A percentile compares a stretch with the other conserved stretches of the same genome.
These are phyloP conservation scores for Echinops telfairi DNA, from an alignment of 2,113 vertebrate species.

Conservation along the genomic window DNA sequence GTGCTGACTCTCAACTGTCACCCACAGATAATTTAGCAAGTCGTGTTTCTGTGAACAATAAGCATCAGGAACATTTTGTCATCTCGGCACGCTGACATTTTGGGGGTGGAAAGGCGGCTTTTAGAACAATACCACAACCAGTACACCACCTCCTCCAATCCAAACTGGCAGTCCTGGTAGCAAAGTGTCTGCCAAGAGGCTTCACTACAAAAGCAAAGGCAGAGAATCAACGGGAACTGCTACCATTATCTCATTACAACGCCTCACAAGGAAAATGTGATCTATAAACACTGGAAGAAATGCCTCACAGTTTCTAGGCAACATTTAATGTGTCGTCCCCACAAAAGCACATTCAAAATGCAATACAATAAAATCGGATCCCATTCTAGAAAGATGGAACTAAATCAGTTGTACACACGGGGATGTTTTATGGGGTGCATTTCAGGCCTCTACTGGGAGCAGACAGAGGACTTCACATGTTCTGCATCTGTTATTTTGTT, in stretches of 20 bases:
- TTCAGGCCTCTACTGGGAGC: not conserved
- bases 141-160: slow-evolving; percentile 74
- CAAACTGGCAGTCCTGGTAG: slow-evolving; percentile 63
- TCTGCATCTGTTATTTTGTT: slow-evolving; percentile 48
- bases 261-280: slow-evolving; percentile 65
- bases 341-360: slow-evolving; percentile 51
- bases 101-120: slow-evolving; percentile 81
- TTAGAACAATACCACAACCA: slow-evolving; percentile 75
- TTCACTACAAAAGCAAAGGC: not conserved
- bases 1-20: slow-evolving; percentile 39
- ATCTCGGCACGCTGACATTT: slow-evolving; percentile 79
- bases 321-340: slow-evolving; percentile 52
- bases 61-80: slow-evolving; percentile 80
- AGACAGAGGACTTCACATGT: slow-evolving; percentile 22
- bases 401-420: not conserved
- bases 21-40: slow-evolving; percentile 68
- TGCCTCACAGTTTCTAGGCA: slow-evolving; percentile 57
- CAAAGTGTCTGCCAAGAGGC: slow-evolving; percentile 70
- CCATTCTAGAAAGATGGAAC: slow-evolving; percentile 50
- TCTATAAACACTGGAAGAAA: slow-evolving; percentile 34
- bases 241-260: slow-evolving; percentile 49
- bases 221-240: slow-evolving; percentile 31
- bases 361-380: slow-evolving; percentile 37
- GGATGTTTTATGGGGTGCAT: slow-evolving; percentile 33
- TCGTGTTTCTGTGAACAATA: slow-evolving; percentile 68